Conservation (phyloP, 1,140 invertebrate species). For the Cepaea nemoralis region DNA sequence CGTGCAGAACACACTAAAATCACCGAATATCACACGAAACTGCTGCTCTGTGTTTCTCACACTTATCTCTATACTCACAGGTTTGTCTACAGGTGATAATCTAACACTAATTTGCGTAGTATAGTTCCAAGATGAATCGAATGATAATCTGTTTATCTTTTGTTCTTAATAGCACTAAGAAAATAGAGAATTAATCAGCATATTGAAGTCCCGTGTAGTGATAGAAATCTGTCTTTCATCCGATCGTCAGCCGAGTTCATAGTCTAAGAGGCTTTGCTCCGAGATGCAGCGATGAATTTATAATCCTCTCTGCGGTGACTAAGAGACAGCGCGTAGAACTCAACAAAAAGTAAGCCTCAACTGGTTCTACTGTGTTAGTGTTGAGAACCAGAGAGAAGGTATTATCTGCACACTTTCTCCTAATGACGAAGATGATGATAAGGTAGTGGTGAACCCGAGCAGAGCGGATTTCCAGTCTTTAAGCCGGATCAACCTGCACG, state of each 20-base stretch:
- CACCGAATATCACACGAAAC: too few species aligned
- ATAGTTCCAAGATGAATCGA: not conserved
- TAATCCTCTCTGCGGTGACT: not conserved
- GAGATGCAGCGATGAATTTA: not conserved
- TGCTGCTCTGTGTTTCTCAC: too few species aligned
- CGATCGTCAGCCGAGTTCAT: not conserved
- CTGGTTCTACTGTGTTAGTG: not conserved
- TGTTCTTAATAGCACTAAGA: not conserved
- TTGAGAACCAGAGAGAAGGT: not conserved
- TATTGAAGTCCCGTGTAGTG: not conserved
- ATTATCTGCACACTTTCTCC: not conserved
- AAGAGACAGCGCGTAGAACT: not conserved
- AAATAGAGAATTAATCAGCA: not conserved
- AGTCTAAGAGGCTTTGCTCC: not conserved
- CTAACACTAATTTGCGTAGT: too few species aligned
- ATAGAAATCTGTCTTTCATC: not conserved
- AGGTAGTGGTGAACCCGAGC: not conserved
- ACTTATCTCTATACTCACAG: too few species aligned
- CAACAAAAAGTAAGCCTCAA: not conserved
- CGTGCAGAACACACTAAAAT: too few species aligned
- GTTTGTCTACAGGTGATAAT: too few species aligned
- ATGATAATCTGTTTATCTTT: not conserved
- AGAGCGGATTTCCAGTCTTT: constrained; percentile 23
- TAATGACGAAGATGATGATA: constrained; percentile 3
- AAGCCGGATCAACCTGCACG: constrained; percentile 33